These are phyloP conservation scores for Parascotia fuliginaria DNA, from an alignment of 2,888 invertebrate genomes.

Conservation along the genomic window DNA sequence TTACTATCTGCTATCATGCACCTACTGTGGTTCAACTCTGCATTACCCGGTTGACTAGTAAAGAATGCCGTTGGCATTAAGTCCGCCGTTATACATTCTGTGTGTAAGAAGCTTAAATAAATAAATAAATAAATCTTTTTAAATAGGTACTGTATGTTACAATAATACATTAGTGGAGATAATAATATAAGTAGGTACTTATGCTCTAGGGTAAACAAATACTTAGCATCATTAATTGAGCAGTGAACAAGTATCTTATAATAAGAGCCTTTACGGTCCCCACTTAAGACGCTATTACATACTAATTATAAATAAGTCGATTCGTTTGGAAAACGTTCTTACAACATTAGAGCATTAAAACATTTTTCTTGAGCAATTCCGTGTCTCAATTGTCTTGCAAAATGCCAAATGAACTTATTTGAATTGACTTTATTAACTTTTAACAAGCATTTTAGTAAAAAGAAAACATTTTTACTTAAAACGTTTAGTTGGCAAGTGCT, in stretches of 20 bases:
- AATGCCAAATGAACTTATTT: constrained; percentile 1
- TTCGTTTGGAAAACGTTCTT: background rate
- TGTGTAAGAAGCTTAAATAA: no score
- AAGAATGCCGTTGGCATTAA: no score
- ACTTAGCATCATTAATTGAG: constrained; percentile 18
- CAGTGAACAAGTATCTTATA: constrained; percentile 24
- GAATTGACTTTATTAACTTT: background rate
- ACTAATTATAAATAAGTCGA: constrained; percentile 9
- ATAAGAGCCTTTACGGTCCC: constrained; percentile 12
- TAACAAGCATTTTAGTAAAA: background rate
- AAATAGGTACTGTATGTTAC: no score
- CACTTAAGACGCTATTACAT: constrained; percentile 9
- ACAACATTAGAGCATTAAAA: background rate
- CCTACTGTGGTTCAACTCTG: no score
- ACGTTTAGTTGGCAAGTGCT: background rate
- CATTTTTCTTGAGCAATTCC: background rate
- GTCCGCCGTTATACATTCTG: no score
- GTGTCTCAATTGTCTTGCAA: background rate
- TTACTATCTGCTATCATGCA: no score
- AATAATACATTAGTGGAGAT: no score
- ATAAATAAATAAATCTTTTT: no score
- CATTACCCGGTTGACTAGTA: no score
- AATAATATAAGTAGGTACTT: no score
- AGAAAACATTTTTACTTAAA: background rate
- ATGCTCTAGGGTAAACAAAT: constrained; percentile 1